Percentiles rank a stretch among this genome's conserved stretches.
Evolutionary conservation across 2,797 vertebrate genomes (phyloP).

Genomic region (Sebastes itinus): DNA sequence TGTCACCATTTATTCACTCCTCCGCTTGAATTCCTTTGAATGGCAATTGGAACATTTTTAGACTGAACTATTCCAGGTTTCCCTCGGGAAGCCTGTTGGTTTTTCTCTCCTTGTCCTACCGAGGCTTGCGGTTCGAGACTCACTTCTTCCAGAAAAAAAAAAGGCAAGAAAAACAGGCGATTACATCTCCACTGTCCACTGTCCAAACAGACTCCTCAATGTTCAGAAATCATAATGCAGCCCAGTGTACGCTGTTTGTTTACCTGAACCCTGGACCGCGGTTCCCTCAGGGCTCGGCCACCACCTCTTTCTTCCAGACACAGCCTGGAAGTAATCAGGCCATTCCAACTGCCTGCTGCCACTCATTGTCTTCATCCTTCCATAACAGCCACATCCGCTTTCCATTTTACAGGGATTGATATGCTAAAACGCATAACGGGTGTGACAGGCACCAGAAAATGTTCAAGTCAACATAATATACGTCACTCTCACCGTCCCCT

Average conservation of each 20-base stretch:
- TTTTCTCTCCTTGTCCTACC: slow-evolving; percentile 53
- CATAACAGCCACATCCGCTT: slow-evolving; percentile 73
- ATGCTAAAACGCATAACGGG: slow-evolving; percentile 66
- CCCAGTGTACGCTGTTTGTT: slow-evolving; percentile 72
- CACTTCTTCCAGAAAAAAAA: slow-evolving; percentile 55
- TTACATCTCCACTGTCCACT: slow-evolving; percentile 56
- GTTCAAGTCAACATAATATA: slow-evolving; percentile 34
- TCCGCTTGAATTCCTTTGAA: slow-evolving; percentile 24
- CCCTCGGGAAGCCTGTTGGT: slow-evolving; percentile 45
- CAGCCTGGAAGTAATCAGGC: slow-evolving; percentile 74
- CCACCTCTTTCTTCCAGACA: slow-evolving; percentile 44
- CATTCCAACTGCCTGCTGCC: slow-evolving; percentile 60
- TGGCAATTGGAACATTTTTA: slow-evolving; percentile 64
- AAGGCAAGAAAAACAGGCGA: slow-evolving; percentile 30
- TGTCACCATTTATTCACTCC: slow-evolving; percentile 12
- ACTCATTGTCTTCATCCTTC: slow-evolving; percentile 69
- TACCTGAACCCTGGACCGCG: slow-evolving; percentile 64
- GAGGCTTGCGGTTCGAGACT: slow-evolving; percentile 72
- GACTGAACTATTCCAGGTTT: slow-evolving; percentile 68
- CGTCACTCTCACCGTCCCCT: slow-evolving; percentile 33
- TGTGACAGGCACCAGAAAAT: slow-evolving; percentile 43
- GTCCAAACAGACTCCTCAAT: slow-evolving; percentile 62
- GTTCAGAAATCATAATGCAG: slow-evolving; percentile 51
- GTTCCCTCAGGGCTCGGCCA: slow-evolving; percentile 44
- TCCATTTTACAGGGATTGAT: slow-evolving; percentile 72